Evolutionary conservation across 2,797 vertebrate species (phyloP).

Genomic region (Microchirus variegatus): DNA sequence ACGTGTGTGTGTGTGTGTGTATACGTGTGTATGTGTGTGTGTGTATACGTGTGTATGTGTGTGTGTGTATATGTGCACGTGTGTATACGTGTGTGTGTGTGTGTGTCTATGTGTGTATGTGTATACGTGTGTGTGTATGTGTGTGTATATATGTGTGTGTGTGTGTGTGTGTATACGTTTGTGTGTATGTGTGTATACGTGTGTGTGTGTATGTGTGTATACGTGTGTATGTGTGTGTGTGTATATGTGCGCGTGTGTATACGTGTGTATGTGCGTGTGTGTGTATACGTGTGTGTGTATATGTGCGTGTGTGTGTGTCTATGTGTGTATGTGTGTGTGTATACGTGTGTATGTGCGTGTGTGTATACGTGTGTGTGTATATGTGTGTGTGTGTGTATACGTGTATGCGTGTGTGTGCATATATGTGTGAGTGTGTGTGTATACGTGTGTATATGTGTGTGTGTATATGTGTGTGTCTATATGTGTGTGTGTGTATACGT

Average conservation of each 20-base stretch:
- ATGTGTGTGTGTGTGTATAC: conserved; percentile 57
- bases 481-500: conserved; percentile 55
- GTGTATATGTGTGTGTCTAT: conserved; percentile 54
- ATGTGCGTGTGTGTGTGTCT: conserved; percentile 54
- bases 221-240: conserved; percentile 51
- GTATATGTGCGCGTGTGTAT: conserved; percentile 57
- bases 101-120: conserved; percentile 54
- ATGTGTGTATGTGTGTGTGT: conserved; percentile 53
- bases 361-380: conserved; percentile 56
- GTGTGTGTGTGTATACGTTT: conserved; percentile 57
- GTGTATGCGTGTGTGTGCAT: conserved; percentile 53
- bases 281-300: conserved; percentile 56
- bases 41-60: conserved; percentile 52
- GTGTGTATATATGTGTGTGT: conserved; percentile 54
- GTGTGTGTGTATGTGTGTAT: conserved; percentile 56
- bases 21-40: conserved; percentile 56
- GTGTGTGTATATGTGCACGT: too few relatives aligned
- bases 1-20: conserved; percentile 52
- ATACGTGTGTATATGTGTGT: conserved; percentile 56
- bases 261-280: too few relatives aligned
- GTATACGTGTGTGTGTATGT: conserved; percentile 57
- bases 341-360: conserved; percentile 52
- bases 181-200: conserved; percentile 49
- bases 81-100: conserved; percentile 54
- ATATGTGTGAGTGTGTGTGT: conserved; percentile 54